Evolutionary conservation across 2,113 vertebrate species (phyloP).

Genomic region (Helogale parvula): DNA sequence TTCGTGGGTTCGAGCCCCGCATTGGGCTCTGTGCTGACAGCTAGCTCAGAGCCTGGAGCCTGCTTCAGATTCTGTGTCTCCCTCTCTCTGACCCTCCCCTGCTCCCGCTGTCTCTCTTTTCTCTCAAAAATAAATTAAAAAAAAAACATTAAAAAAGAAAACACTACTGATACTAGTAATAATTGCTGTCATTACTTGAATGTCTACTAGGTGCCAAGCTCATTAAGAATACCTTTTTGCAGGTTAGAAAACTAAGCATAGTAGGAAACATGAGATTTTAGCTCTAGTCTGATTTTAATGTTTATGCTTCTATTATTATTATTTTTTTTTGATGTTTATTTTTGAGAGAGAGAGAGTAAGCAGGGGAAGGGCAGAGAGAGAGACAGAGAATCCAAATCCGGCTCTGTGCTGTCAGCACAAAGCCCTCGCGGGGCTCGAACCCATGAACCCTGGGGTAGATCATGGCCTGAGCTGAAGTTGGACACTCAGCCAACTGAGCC

Average conservation of each 20-base stretch:
- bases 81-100: too few species aligned
- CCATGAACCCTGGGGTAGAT: background rate
- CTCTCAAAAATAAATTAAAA: too few species aligned
- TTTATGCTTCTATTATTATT: background rate
- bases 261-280: background rate
- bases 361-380: background rate
- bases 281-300: background rate
- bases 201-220: background rate
- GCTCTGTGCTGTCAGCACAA: background rate
- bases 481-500: background rate
- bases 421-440: background rate
- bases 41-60: too few species aligned
- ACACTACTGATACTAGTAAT: background rate
- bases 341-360: too few species aligned
- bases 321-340: background rate
- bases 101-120: too few species aligned
- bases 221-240: background rate
- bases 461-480: background rate
- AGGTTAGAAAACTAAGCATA: background rate
- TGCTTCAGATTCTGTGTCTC: too few species aligned
- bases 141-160: too few species aligned
- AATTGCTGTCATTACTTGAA: background rate
- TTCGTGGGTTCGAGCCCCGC: too few species aligned
- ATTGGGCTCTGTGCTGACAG: too few species aligned
- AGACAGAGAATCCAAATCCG: background rate